These are phyloP conservation scores for Olivierus martensii DNA, from an alignment of 1,140 invertebrate species.

Conservation along the genomic window DNA sequence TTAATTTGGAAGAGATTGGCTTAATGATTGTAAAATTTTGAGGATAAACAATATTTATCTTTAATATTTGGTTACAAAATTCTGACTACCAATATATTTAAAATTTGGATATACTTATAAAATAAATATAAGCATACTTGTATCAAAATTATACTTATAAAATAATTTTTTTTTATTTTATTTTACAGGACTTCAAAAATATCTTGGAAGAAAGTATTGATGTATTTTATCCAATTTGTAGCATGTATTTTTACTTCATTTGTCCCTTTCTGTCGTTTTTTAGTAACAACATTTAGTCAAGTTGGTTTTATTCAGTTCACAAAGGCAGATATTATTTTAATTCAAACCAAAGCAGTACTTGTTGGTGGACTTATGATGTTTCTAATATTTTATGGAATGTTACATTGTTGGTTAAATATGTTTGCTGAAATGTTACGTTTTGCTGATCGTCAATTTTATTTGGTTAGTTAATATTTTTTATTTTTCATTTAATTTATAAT, in stretches of 20 bases:
- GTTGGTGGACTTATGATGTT: constrained; percentile 57
- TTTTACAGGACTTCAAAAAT: constrained; percentile 46
- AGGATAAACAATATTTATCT: too few relatives aligned
- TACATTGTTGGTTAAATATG: constrained; percentile 80
- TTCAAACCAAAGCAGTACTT: constrained; percentile 54
- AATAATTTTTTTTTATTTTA: too few relatives aligned
- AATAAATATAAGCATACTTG: too few relatives aligned
- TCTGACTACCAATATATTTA: too few relatives aligned
- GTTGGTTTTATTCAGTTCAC: constrained; percentile 50
- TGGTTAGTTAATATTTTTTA: too few relatives aligned
- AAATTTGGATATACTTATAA: too few relatives aligned
- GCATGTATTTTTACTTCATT: constrained; percentile 60
- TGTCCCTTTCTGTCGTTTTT: constrained; percentile 60
- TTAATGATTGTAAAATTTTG: too few relatives aligned
- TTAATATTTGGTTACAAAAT: too few relatives aligned
- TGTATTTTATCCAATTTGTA: constrained; percentile 54
- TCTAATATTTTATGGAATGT: constrained; percentile 63
- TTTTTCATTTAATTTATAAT: too few relatives aligned
- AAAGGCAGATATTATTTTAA: constrained; percentile 41
- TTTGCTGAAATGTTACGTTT: constrained; percentile 74
- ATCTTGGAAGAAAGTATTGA: constrained; percentile 54
- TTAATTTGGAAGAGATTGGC: too few relatives aligned
- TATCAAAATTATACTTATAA: too few relatives aligned
- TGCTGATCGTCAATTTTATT: constrained; percentile 70
- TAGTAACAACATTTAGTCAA: constrained; percentile 51